phyloP scores from a whole-genome alignment of 2,888 invertebrate genomes.

The Laothoe populi region DNA sequence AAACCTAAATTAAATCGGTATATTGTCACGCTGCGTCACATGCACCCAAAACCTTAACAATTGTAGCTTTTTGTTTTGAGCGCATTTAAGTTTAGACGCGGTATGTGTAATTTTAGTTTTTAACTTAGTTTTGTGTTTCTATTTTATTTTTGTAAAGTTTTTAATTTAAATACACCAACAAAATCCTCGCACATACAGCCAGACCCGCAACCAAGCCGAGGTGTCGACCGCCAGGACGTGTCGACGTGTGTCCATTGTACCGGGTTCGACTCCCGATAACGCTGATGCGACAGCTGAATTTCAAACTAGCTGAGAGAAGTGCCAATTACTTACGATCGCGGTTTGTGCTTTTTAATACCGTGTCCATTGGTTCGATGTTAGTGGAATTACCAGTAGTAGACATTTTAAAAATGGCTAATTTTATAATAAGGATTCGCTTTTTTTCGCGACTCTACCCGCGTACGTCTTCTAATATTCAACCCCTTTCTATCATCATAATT shows the following conservation, averaged over 20 bases:
- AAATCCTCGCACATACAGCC: slow-evolving; percentile 24
- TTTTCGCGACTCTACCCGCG: no score
- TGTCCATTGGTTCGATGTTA: slow-evolving; percentile 11
- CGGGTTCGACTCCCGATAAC: slow-evolving; percentile 55
- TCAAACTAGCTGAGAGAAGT: slow-evolving; percentile 49
- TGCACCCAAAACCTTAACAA: no score
- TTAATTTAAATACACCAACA: background rate
- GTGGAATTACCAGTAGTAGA: slow-evolving; percentile 10
- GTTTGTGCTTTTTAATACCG: slow-evolving; percentile 13
- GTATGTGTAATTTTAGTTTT: no score
- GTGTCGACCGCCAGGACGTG: slow-evolving; percentile 41
- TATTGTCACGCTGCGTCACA: no score
- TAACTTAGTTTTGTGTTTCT: background rate
- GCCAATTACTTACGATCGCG: slow-evolving; percentile 50
- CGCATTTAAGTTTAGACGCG: no score
- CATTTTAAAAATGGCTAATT: background rate
- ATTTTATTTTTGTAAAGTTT: background rate
- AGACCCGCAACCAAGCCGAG: slow-evolving; percentile 22
- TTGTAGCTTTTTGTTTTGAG: no score
- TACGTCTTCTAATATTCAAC: no score
- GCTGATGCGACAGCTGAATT: slow-evolving; percentile 60
- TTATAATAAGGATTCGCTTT: no score
- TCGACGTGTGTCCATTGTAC: slow-evolving; percentile 64
- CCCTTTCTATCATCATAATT: no score
- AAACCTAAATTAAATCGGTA: no score